Evolutionary conservation across 2,113 vertebrate species (phyloP).

Genomic region (Amphiprion ocellaris): DNA sequence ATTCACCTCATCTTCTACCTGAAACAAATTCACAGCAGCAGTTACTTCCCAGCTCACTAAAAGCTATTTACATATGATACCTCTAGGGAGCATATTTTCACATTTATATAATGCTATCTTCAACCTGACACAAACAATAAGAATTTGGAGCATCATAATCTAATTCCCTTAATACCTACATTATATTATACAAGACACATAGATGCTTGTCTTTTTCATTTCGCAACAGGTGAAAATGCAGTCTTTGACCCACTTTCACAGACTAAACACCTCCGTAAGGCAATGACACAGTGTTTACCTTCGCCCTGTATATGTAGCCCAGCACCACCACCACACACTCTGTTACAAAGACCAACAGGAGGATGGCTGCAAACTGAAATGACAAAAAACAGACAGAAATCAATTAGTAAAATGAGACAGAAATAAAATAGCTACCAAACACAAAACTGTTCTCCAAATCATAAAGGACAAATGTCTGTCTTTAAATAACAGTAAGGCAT

Average conservation of each 20-base stretch:
- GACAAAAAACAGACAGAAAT: slow-evolving; percentile 37
- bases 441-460: background rate
- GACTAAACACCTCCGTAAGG: background rate
- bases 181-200: background rate
- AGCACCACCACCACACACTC: slow-evolving; percentile 97
- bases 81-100: background rate
- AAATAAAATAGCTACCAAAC: background rate
- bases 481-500: too few species aligned
- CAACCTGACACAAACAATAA: background rate
- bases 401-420: background rate
- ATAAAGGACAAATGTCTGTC: background rate
- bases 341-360: slow-evolving; percentile 95
- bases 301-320: slow-evolving; percentile 97
- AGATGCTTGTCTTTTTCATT: background rate
- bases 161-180: too few species aligned
- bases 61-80: background rate
- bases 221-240: background rate
- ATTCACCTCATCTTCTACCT: slow-evolving; percentile 97
- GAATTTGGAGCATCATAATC: too few species aligned
- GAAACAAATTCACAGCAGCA: slow-evolving; percentile 38
- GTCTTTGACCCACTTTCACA: background rate
- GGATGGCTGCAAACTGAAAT: slow-evolving; percentile 95
- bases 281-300: slow-evolving; percentile 84
- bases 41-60: background rate
- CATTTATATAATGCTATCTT: background rate